Evolutionary conservation across 2,113 vertebrate genomes (phyloP), one percentile per base, ranked within the genome.

Genomic region (Leucoraja erinaceus): DNA sequence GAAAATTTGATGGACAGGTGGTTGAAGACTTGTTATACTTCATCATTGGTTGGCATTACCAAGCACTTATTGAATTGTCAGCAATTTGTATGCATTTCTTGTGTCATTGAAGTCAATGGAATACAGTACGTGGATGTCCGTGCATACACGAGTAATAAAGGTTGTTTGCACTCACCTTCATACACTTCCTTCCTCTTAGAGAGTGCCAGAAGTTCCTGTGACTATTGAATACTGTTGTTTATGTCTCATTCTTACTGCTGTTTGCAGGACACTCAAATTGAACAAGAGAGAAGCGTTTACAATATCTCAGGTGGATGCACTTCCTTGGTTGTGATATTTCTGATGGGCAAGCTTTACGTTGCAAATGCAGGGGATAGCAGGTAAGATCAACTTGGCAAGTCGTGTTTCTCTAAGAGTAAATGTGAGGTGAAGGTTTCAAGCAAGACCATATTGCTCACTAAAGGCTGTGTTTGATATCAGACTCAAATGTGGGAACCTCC

Each of bases 331-430:
- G 98, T 97, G 93, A 94, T 99, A 9, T 99, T 96, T 96, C 96
- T 99, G 81, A 93, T 98, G 78, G 99, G 98, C 28, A 99, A 99
- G 93, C 96, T 99, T 1, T 99, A 98, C 0, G 97, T 99, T 76
- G 98, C 97, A 66, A 99, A 99, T 0, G 98, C 99, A 75, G 99
- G 99, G 2, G 99, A 99, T 93, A 99, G 99, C 97, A 98, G 98
- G 99, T 99, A 93, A 96, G 96, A 94, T 7, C 12, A 47, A 14
- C 66, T 63, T 88, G 16, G 14, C 28, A 84, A 84, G 81, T 54
- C 22, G 25, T 28, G n/a, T 66, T 47, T 47, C 59, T 31, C n/a
- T 16, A 31, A 88, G 11, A 33, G 28, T 88, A 88, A 54, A 18
- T 54, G 63, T 70, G 66, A 47, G 12, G 7, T 72, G 3, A 18